phyloP scores from a whole-genome alignment of 1,140 invertebrate species.

The Hypsibius dujardini region DNA sequence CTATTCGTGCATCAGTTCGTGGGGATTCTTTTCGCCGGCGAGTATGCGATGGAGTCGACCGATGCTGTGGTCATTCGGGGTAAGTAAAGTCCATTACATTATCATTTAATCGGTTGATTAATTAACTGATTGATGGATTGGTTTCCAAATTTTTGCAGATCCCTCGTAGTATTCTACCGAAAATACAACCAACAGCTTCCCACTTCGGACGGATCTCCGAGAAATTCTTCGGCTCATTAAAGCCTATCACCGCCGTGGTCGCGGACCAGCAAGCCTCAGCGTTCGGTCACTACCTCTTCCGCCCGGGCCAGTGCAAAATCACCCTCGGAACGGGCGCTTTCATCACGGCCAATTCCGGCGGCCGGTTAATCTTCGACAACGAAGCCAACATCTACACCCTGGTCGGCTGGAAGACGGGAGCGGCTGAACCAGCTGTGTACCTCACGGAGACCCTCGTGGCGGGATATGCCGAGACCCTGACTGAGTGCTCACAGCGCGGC shows the following conservation, averaged over 20 bases:
- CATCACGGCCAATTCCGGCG: not conserved
- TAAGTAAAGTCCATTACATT: not conserved
- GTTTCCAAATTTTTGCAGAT: not conserved
- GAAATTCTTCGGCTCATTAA: not conserved
- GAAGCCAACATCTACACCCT: not conserved
- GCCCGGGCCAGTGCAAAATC: not conserved
- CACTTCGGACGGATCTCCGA: not conserved
- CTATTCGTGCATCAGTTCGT: not conserved
- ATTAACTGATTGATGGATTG: not conserved
- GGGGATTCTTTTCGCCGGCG: not conserved
- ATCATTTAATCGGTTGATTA: not conserved
- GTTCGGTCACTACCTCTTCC: not conserved
- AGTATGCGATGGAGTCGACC: not conserved
- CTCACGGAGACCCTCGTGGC: not conserved
- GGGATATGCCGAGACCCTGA: not conserved
- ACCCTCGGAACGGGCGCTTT: not conserved
- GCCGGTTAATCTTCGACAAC: not conserved
- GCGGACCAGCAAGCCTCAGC: conserved; percentile 7
- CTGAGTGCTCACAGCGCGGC: not conserved
- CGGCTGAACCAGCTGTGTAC: not conserved
- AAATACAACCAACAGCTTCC: not conserved
- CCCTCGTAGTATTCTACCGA: not conserved
- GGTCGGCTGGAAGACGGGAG: not conserved
- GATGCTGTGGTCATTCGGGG: not conserved
- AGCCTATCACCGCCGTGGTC: not conserved